Evolutionary conservation across 1,140 invertebrate species (phyloP).

Genomic region (Phthorimaea operculella): DNA sequence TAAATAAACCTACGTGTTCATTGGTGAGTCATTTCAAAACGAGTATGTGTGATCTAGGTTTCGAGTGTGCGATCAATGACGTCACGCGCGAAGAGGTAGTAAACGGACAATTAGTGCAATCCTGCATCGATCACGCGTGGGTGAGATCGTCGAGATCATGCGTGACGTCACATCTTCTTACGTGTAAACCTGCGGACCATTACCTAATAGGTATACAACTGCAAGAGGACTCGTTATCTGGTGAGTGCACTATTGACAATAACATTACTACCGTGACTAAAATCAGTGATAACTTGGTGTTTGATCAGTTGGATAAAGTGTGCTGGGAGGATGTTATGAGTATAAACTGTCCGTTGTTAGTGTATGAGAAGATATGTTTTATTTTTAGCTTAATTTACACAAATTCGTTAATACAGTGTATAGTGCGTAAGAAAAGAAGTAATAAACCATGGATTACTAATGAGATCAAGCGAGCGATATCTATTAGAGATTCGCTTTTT

Average conservation of each 20-base stretch:
- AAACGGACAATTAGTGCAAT: background rate
- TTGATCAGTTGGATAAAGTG: background rate
- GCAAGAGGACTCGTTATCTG: background rate
- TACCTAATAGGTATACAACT: background rate
- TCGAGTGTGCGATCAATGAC: too few relatives aligned
- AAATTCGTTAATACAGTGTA: background rate
- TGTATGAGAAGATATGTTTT: background rate
- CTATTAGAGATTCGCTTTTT: background rate
- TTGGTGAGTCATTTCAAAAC: too few relatives aligned
- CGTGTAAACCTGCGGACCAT: background rate
- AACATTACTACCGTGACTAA: too few relatives aligned
- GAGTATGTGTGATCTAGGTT: too few relatives aligned
- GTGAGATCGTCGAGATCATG: too few relatives aligned
- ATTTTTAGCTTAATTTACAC: background rate
- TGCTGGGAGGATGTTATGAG: background rate
- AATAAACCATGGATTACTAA: background rate
- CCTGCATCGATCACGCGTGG: conserved; percentile 1
- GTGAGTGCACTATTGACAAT: too few relatives aligned
- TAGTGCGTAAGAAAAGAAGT: background rate
- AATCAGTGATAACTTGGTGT: too few relatives aligned
- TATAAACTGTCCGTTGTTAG: background rate
- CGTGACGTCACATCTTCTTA: too few relatives aligned
- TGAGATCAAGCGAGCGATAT: background rate
- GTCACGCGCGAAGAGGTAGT: background rate
- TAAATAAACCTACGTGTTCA: too few relatives aligned